phyloP scores from a whole-genome alignment of 1,140 invertebrate species.

The Cheumatopsyche charites region DNA sequence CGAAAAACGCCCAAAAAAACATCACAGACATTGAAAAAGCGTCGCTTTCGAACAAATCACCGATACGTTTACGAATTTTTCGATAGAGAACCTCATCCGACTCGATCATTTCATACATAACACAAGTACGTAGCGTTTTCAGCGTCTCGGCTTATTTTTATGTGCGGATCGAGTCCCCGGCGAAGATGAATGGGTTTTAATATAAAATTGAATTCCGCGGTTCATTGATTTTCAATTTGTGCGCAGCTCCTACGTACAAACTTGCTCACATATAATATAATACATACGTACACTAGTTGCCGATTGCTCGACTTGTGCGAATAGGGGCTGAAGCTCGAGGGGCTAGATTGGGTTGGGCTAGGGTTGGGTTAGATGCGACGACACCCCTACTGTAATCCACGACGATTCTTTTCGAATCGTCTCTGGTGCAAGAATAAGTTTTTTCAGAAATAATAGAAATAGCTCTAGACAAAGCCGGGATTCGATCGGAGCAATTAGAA shows the following conservation, averaged over 20 bases:
- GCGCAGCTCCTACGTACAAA: background rate
- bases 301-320: no score
- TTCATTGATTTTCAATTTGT: slow-evolving; percentile 65
- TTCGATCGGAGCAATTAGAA: no score
- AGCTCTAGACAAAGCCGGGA: background rate
- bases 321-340: background rate
- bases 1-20: background rate
- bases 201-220: slow-evolving; percentile 64
- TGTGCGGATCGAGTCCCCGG: slow-evolving; percentile 28
- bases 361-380: background rate
- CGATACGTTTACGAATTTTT: no score
- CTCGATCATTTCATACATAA: background rate
- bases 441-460: no score
- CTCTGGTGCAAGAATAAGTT: no score
- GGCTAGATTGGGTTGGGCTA: no score
- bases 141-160: background rate
- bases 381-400: background rate
- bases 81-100: no score
- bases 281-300: no score
- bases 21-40: slow-evolving; percentile 1
- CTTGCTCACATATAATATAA: no score
- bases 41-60: background rate
- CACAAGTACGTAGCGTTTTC: no score
- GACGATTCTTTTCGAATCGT: background rate
- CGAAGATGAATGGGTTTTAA: slow-evolving; percentile 60